Percentiles rank a stretch among this genome's conserved stretches.
Evolutionary conservation across 2,888 invertebrate species (phyloP).

Genomic region (Mythimna pallens): DNA sequence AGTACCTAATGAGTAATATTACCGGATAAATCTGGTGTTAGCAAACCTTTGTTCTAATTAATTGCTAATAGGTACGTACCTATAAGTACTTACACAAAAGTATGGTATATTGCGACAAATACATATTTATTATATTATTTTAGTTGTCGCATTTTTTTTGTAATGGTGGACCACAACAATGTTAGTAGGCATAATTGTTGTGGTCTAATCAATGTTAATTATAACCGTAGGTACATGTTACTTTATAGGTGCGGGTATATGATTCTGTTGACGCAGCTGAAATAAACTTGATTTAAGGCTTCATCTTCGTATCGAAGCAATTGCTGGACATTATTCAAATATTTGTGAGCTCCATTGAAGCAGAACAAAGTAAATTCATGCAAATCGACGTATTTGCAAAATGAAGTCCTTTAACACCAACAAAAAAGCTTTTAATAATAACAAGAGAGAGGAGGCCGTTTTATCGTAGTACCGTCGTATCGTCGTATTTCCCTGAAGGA

Average conservation of each 20-base stretch:
- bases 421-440: constrained; percentile 85
- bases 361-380: constrained; percentile 80
- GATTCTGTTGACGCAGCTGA: constrained; percentile 15
- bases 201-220: constrained; percentile 23
- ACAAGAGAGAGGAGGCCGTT: constrained; percentile 68
- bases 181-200: constrained; percentile 21
- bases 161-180: constrained; percentile 19
- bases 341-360: constrained; percentile 71
- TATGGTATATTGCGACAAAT: constrained; percentile 19
- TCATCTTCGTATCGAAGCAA: constrained; percentile 42
- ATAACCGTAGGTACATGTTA: neutral
- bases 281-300: constrained; percentile 25
- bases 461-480: constrained; percentile 60
- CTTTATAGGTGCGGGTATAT: neutral
- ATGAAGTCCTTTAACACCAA: constrained; percentile 77
- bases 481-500: constrained; percentile 61
- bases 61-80: constrained; percentile 22
- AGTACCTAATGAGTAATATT: constrained; percentile 21
- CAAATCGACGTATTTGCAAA: constrained; percentile 85
- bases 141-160: constrained; percentile 17
- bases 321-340: constrained; percentile 75
- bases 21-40: neutral
- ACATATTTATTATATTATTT: constrained; percentile 6
- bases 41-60: constrained; percentile 37
- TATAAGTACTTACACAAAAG: constrained; percentile 8